phyloP scores from a whole-genome alignment of 2,113 vertebrate genomes.

The Sylvia atricapilla region DNA sequence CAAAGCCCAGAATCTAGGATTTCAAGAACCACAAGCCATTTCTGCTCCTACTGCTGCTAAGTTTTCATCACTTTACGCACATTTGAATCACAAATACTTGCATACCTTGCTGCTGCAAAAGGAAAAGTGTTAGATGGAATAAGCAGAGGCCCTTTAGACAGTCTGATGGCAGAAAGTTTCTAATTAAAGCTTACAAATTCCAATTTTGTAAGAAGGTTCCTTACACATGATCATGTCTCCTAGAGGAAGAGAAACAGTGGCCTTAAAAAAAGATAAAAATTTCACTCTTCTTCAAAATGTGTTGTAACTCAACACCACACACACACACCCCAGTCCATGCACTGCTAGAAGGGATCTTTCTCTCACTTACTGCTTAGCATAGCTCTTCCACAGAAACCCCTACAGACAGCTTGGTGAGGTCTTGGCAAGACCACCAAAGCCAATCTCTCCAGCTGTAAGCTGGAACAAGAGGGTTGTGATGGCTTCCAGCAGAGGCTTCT shows the following conservation, averaged over 20 bases:
- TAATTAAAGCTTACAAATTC: not conserved
- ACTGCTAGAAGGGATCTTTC: not conserved
- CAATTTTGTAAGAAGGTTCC: not conserved
- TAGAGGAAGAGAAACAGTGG: not conserved
- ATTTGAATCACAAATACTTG: not conserved
- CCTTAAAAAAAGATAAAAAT: not conserved
- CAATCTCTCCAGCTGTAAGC: rapidly evolving
- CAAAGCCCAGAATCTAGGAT: not conserved
- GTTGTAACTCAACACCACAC: not conserved
- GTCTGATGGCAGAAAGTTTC: not conserved
- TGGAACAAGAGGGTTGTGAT: not conserved
- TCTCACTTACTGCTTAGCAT: not conserved
- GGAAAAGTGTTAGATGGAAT: not conserved
- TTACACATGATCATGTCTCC: not conserved
- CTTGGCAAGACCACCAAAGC: not conserved
- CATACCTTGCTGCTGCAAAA: not conserved
- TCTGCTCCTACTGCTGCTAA: not conserved
- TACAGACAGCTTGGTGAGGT: not conserved
- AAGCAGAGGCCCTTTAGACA: not conserved
- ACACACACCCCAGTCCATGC: not conserved
- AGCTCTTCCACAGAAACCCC: not conserved
- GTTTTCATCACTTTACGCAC: not conserved
- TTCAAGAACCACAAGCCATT: not conserved
- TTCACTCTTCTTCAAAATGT: not conserved
- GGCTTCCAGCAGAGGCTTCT: not conserved